These are phyloP conservation scores for Megathymus violae DNA, from an alignment of 1,140 invertebrate genomes.

Conservation along the genomic window DNA sequence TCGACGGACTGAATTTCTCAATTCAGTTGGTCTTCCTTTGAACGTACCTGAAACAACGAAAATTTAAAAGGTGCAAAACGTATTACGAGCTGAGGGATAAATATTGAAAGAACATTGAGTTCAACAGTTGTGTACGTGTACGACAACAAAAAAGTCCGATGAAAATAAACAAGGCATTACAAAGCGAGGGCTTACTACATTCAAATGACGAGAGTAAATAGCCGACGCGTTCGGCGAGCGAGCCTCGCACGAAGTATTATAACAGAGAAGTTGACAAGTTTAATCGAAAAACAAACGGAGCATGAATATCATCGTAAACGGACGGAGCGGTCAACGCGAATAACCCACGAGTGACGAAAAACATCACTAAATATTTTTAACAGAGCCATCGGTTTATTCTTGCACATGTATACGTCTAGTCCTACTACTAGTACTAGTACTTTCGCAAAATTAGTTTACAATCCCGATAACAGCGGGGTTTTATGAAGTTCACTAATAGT, in stretches of 20 bases:
- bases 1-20: slow-evolving; percentile 16
- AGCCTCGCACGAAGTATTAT: slow-evolving; percentile 32
- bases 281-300: slow-evolving; percentile 61
- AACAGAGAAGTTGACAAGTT: slow-evolving; percentile 52
- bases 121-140: slow-evolving; percentile 21
- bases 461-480: slow-evolving; percentile 26
- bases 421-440: too few relatives aligned
- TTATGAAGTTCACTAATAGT: slow-evolving; percentile 33
- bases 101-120: slow-evolving; percentile 16
- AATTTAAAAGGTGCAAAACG: too few relatives aligned
- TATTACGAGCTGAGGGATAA: slow-evolving; percentile 16
- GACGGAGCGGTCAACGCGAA: slow-evolving; percentile 22
- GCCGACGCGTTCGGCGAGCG: slow-evolving; percentile 21
- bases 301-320: slow-evolving; percentile 50
- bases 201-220: slow-evolving; percentile 48
- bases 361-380: slow-evolving; percentile 26
- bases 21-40: slow-evolving; percentile 4
- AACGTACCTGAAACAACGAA: slow-evolving; percentile 57
- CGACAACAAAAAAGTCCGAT: slow-evolving; percentile 38
- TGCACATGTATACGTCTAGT: slow-evolving; percentile 18
- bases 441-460: slow-evolving; percentile 24
- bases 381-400: slow-evolving; percentile 8
- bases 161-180: slow-evolving; percentile 52
- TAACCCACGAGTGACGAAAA: slow-evolving; percentile 22
- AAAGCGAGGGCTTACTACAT: slow-evolving; percentile 37